Conservation (phyloP, 2,888 invertebrate genomes). For the Hartigia nigra region DNA sequence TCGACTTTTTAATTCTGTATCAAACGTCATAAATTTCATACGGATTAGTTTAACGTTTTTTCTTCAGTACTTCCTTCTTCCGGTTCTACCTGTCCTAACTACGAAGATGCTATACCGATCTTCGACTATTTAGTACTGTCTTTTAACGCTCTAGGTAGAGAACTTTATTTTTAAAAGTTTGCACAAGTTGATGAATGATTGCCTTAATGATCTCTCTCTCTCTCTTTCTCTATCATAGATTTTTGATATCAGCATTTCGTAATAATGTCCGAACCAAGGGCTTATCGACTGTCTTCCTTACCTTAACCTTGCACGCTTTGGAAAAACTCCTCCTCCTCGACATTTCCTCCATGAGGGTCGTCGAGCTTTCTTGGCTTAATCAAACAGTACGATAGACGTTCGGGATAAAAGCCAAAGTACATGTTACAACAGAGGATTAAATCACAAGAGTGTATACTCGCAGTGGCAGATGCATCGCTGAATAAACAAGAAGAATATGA, state of each 20-base stretch:
- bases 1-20: conserved; percentile 7
- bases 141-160: neutral
- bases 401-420: neutral
- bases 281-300: neutral
- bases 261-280: neutral
- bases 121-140: neutral
- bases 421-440: neutral
- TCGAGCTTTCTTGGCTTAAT: neutral
- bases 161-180: neutral
- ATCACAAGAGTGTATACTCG: neutral
- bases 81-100: neutral
- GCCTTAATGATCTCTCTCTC: neutral
- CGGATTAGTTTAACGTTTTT: neutral
- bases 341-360: neutral
- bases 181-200: neutral
- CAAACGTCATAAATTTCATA: conserved; percentile 9
- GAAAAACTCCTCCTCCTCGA: neutral
- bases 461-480: neutral
- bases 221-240: neutral
- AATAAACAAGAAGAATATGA: neutral
- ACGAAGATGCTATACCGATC: neutral
- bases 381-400: neutral
- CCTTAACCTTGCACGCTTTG: neutral
- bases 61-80: neutral
- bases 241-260: neutral